Base-by-base conservation (phyloP, 2,113 vertebrate species). In the Falco punctatus region DNA sequence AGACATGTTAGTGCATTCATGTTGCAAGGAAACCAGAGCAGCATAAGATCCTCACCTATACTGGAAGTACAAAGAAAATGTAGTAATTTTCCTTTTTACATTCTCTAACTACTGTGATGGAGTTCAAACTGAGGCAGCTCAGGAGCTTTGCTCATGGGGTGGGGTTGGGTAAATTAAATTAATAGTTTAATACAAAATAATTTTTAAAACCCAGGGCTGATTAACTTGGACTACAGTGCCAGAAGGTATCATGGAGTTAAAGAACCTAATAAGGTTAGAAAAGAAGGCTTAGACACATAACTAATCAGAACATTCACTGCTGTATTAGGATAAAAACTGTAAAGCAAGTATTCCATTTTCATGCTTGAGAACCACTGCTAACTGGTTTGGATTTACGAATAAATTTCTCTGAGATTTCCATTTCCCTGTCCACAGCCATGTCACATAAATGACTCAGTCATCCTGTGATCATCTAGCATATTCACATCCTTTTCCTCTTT, bases 241-340 rank as follows among this genome's bases (percentile, higher is more conserved):
- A 90, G 84, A 94, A 95, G 61, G 71, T 87, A 78, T 97, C 86
- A 90, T 70, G 77, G 71, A 92, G 58, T 88, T 91, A 92, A 96
- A 94, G 91, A 96, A 74, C 73, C 42, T 91, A 95, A 97, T 84
- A 78, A 69, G 65, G 83, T 85, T 92, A 91, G 83, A 85, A 94
- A 80, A 93, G 88, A 89, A 95, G 81, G 92, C 91, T 97, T 92
- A 95, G 81, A 40, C 79, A 86, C 71, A 74, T 19, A 88, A 90
- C 92, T 95, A 79, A 95, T 94, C 71, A 94, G 71, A 86, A 81
- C 70, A 61, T 65, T 91, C 62, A n/a, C 67, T 94, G 58, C 42
- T 81, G 24, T 87, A 74, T 95, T 91, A 91, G 94, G 65, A 91
- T 89, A 70, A 93, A 86, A 94, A 72, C 73, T 78, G 59, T 94